These are phyloP conservation scores for Heliconius sara DNA, from an alignment of 2,888 invertebrate species.

Conservation along the genomic window DNA sequence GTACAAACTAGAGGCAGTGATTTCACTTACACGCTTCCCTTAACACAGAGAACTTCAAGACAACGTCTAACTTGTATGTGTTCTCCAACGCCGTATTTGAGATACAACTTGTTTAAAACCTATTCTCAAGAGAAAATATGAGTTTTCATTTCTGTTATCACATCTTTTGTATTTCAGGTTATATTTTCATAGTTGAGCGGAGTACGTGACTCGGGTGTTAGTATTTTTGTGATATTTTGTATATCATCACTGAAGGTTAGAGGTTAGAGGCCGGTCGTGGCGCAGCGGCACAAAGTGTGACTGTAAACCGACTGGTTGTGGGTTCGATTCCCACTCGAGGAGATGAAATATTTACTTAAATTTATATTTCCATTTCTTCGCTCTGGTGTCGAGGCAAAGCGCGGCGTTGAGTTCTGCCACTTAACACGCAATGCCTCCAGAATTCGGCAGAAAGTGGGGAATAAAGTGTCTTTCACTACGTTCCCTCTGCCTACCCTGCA, in stretches of 20 bases:
- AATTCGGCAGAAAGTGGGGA: too few relatives aligned
- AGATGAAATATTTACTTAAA: too few relatives aligned
- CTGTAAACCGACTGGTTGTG: too few relatives aligned
- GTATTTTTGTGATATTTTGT: constrained; percentile 13
- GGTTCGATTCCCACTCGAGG: too few relatives aligned
- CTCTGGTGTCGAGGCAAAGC: too few relatives aligned
- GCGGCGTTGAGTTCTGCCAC: too few relatives aligned
- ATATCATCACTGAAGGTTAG: neutral
- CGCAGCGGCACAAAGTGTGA: too few relatives aligned
- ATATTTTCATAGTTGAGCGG: constrained; percentile 24
- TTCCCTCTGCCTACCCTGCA: too few relatives aligned
- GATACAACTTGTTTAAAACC: constrained; percentile 25
- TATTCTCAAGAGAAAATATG: constrained; percentile 27
- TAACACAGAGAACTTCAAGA: constrained; percentile 15
- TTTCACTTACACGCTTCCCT: constrained; percentile 20
- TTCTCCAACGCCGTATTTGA: neutral
- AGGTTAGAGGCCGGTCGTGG: too few relatives aligned
- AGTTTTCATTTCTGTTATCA: constrained; percentile 28
- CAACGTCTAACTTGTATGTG: constrained; percentile 13
- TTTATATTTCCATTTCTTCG: too few relatives aligned
- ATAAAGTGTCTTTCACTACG: too few relatives aligned
- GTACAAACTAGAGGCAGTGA: neutral
- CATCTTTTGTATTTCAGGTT: constrained; percentile 18
- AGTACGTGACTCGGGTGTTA: constrained; percentile 17
- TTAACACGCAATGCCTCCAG: too few relatives aligned